Conservation (phyloP, 2,888 invertebrate genomes). For the Cephalotes varians region DNA sequence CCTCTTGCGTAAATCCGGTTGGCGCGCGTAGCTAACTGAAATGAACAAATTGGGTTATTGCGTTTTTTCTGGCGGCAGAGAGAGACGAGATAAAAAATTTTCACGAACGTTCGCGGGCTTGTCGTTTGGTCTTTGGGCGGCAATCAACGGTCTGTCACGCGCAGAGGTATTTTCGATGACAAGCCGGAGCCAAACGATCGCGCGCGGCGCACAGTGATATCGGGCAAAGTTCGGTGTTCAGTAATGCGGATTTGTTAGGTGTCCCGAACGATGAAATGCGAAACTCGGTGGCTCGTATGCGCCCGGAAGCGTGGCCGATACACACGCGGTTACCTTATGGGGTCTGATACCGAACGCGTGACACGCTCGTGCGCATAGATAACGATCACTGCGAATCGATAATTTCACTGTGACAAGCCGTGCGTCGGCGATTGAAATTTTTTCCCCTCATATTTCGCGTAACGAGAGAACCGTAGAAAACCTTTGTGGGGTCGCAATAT, state of each 20-base stretch:
- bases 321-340: conserved; percentile 61
- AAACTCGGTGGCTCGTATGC: conserved; percentile 33
- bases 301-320: conserved; percentile 55
- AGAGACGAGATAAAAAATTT: conserved; percentile 44
- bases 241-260: conserved; percentile 45
- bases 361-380: conserved; percentile 62
- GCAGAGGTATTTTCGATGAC: conserved; percentile 51
- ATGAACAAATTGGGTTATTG: conserved; percentile 49
- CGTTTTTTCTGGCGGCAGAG: conserved; percentile 8
- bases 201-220: conserved; percentile 46
- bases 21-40: conserved; percentile 23
- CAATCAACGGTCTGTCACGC: conserved; percentile 52
- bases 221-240: conserved; percentile 42
- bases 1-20: conserved; percentile 21
- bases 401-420: conserved; percentile 71
- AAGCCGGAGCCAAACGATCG: conserved; percentile 21
- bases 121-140: conserved; percentile 48
- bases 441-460: conserved; percentile 20
- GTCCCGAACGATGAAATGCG: conserved; percentile 32
- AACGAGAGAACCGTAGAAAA: conserved; percentile 3
- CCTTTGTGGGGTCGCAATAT: neutral
- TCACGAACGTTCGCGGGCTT: conserved; percentile 22
- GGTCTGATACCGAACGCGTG: conserved; percentile 54
- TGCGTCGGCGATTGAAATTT: conserved; percentile 69
- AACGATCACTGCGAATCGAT: conserved; percentile 74